A percentile compares a stretch with the other conserved stretches of the same genome.
phyloP scores from a whole-genome alignment of 2,113 vertebrate species.

The Lophotis ruficrista region DNA sequence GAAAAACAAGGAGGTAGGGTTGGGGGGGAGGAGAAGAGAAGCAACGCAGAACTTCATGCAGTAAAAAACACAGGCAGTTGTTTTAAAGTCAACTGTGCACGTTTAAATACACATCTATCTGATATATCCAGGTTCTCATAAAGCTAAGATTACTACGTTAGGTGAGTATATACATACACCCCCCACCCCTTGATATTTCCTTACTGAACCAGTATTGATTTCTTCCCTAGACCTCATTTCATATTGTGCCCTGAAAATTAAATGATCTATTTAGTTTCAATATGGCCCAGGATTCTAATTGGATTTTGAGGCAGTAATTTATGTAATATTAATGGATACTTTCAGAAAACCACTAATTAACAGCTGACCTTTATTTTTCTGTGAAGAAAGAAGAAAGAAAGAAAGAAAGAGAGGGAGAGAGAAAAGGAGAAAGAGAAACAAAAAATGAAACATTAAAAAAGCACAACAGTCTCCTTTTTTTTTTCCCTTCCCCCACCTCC shows the following conservation, averaged over 20 bases:
- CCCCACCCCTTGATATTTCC: not conserved
- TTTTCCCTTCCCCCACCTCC: no score
- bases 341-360: conserved; percentile 76
- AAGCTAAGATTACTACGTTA: not conserved
- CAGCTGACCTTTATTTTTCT: conserved; percentile 74
- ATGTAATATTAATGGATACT: conserved; percentile 78
- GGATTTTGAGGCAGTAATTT: conserved; percentile 76
- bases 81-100: not conserved
- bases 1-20: not conserved
- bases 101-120: not conserved
- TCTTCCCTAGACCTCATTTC: conserved; percentile 70
- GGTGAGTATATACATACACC: not conserved
- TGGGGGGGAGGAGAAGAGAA: not conserved
- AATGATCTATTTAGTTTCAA: conserved; percentile 79
- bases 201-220: conserved; percentile 65
- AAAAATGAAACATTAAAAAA: not conserved
- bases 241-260: conserved; percentile 75
- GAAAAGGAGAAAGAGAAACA: not conserved
- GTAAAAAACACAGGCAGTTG: not conserved
- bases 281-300: conserved; percentile 74
- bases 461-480: not conserved
- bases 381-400: not conserved
- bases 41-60: not conserved
- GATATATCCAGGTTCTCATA: not conserved
- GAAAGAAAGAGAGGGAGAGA: not conserved